These are phyloP conservation scores for Lasioglossum zephyrum DNA, from an alignment of 2,888 invertebrate species.

Conservation along the genomic window DNA sequence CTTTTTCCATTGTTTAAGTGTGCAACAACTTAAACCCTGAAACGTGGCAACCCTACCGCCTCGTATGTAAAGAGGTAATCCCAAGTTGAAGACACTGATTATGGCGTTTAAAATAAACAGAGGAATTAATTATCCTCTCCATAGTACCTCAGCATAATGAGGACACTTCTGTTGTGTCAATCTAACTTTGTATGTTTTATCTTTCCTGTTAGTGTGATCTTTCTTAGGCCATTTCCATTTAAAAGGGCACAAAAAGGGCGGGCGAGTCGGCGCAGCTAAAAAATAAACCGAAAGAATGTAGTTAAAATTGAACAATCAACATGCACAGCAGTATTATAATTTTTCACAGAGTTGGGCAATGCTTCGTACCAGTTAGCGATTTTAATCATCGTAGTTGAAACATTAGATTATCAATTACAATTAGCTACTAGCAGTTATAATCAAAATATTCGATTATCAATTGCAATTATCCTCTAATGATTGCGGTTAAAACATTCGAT, in stretches of 20 bases:
- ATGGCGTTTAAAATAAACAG: background rate
- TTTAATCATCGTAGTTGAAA: background rate
- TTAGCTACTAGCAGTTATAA: background rate
- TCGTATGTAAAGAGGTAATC: background rate
- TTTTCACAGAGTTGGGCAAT: background rate
- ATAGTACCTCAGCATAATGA: constrained; percentile 68
- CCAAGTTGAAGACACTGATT: background rate
- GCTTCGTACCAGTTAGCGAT: background rate
- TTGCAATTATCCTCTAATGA: background rate
- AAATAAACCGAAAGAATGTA: background rate
- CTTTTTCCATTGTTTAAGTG: background rate
- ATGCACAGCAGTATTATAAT: background rate
- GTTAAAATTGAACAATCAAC: background rate
- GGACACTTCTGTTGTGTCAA: constrained; percentile 69
- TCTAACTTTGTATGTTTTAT: constrained; percentile 74
- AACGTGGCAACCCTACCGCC: background rate
- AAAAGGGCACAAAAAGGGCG: constrained; percentile 64
- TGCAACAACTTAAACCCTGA: background rate
- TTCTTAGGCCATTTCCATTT: constrained; percentile 72
- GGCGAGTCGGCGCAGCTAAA: constrained; percentile 34
- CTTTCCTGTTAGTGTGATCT: constrained; percentile 61
- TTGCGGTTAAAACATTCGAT: background rate
- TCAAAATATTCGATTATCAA: background rate
- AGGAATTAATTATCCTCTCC: constrained; percentile 10
- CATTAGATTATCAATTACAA: background rate